Evolutionary conservation across 2,797 vertebrate species (phyloP), one percentile per base, ranked within the genome.

Genomic region (Tadarida brasiliensis): DNA sequence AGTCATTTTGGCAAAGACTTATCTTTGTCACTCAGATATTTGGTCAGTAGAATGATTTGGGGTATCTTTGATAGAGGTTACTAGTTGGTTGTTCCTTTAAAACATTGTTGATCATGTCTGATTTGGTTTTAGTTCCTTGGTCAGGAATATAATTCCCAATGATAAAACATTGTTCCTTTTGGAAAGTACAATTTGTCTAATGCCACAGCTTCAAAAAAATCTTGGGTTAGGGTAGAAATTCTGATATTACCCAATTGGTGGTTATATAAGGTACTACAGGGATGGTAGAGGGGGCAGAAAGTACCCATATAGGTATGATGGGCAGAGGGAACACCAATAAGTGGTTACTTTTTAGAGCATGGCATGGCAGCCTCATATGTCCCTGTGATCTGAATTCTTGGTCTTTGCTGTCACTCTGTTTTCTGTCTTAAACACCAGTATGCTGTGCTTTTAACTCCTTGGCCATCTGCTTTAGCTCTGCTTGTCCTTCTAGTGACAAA

Each of bases 11-110:
- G 39, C 74, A 56, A 90, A 70, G 73, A 95, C 61, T 77, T 67
- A 44, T 20, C 57, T 54, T 59, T 51, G 14, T 57, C 30, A 47
- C 22, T 93, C 15, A 22, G 3, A 3, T 44, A 44, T 44, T 63
- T 73, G 68, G 49, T 30, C 54, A 51, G 10, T 92, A 47, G 76
- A 76, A 56, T 90, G 78, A 44, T 67, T 87, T 94, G 11, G 82
- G 17, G 14, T 91, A 30, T 68, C 11, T 82, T 92, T 74, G 47
- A 16, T 44, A 83, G 57, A 87, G 28, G 20, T 81, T 84, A 63
- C 51, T 95, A 16, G 61, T 44, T 92, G 44, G 12, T 30, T 51
- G 63, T 68, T 94, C 82, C 96, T 96, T 91, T 92, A 76, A 85
- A 63, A 76, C 5, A 5, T 47, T 78, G 26, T 87, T 76, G 70